phyloP scores from a whole-genome alignment of 2,888 invertebrate genomes.

The Caenorhabditis afra region DNA sequence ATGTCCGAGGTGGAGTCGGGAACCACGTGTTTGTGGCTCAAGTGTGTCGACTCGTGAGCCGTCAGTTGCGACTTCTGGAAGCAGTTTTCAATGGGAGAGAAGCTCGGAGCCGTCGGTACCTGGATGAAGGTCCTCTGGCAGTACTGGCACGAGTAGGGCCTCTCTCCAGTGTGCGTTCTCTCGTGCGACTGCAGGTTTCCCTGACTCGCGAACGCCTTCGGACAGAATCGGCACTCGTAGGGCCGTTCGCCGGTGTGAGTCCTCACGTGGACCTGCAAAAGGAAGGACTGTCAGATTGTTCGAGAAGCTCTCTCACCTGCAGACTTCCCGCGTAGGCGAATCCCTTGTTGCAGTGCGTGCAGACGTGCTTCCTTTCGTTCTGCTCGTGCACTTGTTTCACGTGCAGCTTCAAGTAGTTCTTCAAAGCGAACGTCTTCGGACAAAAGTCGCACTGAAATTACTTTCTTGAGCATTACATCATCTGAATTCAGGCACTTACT shows the following conservation, averaged over 20 bases:
- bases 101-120: slow-evolving; percentile 33
- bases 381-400: slow-evolving; percentile 80
- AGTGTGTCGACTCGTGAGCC: slow-evolving; percentile 79
- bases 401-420: slow-evolving; percentile 80
- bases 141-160: slow-evolving; percentile 75
- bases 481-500: slow-evolving; percentile 28
- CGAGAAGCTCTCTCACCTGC: slow-evolving; percentile 73
- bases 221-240: slow-evolving; percentile 77
- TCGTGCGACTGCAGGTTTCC: slow-evolving; percentile 80
- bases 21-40: slow-evolving; percentile 9
- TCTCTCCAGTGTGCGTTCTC: slow-evolving; percentile 79
- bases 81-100: too few relatives aligned
- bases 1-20: slow-evolving; percentile 18
- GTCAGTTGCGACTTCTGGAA: slow-evolving; percentile 80
- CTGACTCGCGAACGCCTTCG: slow-evolving; percentile 80
- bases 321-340: slow-evolving; percentile 80
- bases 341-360: slow-evolving; percentile 76
- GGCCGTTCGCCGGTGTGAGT: slow-evolving; percentile 80
- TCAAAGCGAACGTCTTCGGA: slow-evolving; percentile 80
- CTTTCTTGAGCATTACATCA: not conserved
- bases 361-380: slow-evolving; percentile 77
- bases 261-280: slow-evolving; percentile 77
- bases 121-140: slow-evolving; percentile 79
- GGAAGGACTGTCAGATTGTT: too few relatives aligned
- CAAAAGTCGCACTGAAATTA: slow-evolving; percentile 77